phyloP scores from a whole-genome alignment of 92 coral and sea anemone genomes.

The Virgularia gustaviana region DNA sequence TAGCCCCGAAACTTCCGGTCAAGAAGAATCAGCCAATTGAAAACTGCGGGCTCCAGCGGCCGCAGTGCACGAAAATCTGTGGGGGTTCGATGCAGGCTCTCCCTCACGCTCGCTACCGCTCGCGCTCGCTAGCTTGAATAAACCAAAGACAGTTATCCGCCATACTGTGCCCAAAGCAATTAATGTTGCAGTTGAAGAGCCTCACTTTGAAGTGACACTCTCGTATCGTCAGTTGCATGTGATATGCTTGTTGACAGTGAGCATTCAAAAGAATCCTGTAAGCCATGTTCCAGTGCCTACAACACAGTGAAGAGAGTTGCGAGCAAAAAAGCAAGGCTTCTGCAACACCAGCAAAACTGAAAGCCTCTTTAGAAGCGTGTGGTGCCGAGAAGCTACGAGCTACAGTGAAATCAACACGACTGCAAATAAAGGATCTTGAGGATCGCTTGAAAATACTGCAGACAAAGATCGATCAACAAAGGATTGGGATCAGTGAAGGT shows the following conservation, averaged over 20 bases:
- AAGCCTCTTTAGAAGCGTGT: not conserved
- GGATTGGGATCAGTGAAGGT: not conserved
- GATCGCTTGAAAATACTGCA: not conserved
- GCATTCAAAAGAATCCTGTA: not conserved
- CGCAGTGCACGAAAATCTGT: constrained; percentile 1
- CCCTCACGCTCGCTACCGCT: not conserved
- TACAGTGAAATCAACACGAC: constrained; percentile 6
- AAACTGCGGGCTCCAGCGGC: constrained; percentile 7
- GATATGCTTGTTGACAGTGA: constrained; percentile 8
- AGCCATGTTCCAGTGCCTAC: constrained; percentile 1
- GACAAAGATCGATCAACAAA: constrained; percentile 2
- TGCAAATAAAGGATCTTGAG: constrained; percentile 15
- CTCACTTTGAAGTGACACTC: too few relatives aligned
- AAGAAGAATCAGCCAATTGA: constrained; percentile 1
- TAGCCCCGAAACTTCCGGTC: not conserved
- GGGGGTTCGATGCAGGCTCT: not conserved
- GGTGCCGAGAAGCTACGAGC: constrained; percentile 12
- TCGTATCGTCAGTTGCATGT: too few relatives aligned
- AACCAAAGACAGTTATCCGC: too few relatives aligned
- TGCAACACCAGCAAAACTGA: not conserved
- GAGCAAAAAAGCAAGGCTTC: not conserved
- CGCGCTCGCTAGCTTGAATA: too few relatives aligned
- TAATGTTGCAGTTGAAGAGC: too few relatives aligned
- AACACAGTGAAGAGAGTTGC: constrained; percentile 6
- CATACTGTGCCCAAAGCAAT: too few relatives aligned